These are phyloP conservation scores for Cryptocheilus praepositus DNA, from an alignment of 2,888 invertebrate species.

Conservation along the genomic window DNA sequence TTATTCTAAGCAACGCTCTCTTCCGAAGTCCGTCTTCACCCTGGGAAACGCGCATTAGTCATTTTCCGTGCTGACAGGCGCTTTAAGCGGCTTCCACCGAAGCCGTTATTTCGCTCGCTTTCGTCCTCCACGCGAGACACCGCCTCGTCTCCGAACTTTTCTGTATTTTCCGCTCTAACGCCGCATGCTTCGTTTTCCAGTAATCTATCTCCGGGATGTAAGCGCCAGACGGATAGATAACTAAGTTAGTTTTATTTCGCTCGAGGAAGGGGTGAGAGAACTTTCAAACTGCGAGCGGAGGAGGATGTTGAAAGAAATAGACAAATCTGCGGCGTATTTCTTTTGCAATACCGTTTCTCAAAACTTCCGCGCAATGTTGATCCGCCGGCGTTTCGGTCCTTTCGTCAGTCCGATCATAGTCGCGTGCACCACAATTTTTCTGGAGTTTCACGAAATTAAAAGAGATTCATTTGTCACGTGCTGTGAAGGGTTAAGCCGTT, in stretches of 20 bases:
- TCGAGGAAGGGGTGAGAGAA: too few relatives aligned
- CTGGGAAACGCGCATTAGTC: conserved; percentile 59
- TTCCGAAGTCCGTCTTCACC: conserved; percentile 9
- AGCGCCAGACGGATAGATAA: too few relatives aligned
- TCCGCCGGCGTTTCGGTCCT: too few relatives aligned
- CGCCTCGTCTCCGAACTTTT: conserved; percentile 14
- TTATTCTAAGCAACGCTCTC: conserved; percentile 54
- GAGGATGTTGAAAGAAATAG: too few relatives aligned
- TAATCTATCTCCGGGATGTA: conserved; percentile 14
- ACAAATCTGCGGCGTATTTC: too few relatives aligned
- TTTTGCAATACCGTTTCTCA: too few relatives aligned
- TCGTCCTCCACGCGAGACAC: conserved; percentile 25
- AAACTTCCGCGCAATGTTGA: too few relatives aligned
- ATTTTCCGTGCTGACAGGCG: conserved; percentile 62
- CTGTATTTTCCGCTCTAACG: conserved; percentile 16
- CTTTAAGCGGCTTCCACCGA: conserved; percentile 55
- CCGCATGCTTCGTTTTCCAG: conserved; percentile 42
- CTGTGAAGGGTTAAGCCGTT: background rate
- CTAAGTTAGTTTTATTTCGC: too few relatives aligned
- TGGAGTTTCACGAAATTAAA: background rate
- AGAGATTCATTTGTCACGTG: background rate
- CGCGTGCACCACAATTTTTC: too few relatives aligned
- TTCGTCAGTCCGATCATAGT: too few relatives aligned
- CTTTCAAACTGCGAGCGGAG: too few relatives aligned
- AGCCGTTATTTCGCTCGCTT: conserved; percentile 51